Percentiles rank a stretch among this genome's conserved stretches.
These are phyloP conservation scores for Anguilla megastoma DNA, from an alignment of 2,797 vertebrate species.

Conservation along the genomic window DNA sequence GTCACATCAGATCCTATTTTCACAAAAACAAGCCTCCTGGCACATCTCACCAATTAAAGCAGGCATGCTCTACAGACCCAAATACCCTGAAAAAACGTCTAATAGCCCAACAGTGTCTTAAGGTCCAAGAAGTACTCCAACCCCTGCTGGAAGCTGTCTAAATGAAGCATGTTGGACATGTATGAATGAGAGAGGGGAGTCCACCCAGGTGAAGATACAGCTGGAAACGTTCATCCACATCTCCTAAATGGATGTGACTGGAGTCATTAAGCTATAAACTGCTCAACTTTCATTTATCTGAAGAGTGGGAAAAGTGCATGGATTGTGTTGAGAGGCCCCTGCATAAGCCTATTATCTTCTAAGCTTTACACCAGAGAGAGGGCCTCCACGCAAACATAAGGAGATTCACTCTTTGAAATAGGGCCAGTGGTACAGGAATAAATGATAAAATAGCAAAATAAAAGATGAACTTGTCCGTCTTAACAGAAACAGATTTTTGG, in stretches of 20 bases:
- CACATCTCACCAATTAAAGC: constrained; percentile 31
- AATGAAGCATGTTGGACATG: constrained; percentile 46
- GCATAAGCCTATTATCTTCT: constrained; percentile 10
- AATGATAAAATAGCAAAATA: neutral
- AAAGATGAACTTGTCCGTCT: neutral
- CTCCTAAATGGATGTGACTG: constrained; percentile 64
- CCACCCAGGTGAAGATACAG: constrained; percentile 47
- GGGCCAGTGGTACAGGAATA: neutral
- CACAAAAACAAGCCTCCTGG: constrained; percentile 49
- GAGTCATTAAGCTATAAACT: constrained; percentile 69
- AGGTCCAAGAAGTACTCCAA: constrained; percentile 54
- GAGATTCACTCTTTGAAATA: neutral
- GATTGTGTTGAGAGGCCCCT: neutral
- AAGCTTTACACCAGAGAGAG: neutral
- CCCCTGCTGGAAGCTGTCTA: constrained; percentile 58
- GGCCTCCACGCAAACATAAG: neutral
- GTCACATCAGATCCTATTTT: constrained; percentile 58
- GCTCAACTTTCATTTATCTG: constrained; percentile 57
- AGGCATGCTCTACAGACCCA: constrained; percentile 25
- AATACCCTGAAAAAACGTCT: neutral
- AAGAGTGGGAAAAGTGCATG: constrained; percentile 51
- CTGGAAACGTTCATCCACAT: constrained; percentile 67
- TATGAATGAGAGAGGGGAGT: constrained; percentile 36
- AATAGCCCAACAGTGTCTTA: neutral
- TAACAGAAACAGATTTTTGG: neutral